Percentiles rank a stretch among this genome's conserved stretches.
These are phyloP conservation scores for Drosophila insularis DNA, from an alignment of 1,140 invertebrate species.

Conservation along the genomic window DNA sequence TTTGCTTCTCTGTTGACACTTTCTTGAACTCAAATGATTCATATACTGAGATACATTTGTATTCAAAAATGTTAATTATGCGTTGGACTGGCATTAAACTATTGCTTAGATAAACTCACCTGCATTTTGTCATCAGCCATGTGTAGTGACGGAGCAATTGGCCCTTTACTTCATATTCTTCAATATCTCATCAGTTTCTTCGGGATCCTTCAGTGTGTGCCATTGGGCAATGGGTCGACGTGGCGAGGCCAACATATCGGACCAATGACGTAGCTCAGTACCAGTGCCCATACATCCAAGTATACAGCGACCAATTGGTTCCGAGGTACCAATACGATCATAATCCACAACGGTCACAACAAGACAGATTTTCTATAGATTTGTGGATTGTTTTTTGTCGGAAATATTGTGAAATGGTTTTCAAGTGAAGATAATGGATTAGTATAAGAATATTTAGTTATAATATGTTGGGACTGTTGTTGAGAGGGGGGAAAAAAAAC, in stretches of 20 bases:
- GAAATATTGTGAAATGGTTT: constrained; percentile 50
- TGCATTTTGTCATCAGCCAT: constrained; percentile 52
- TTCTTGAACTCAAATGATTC: no score
- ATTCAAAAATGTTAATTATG: no score
- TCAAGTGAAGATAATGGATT: constrained; percentile 25
- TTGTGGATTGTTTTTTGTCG: constrained; percentile 3
- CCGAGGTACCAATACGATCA: constrained; percentile 99
- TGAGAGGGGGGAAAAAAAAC: background rate
- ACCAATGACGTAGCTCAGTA: constrained; percentile 99
- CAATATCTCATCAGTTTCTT: constrained; percentile 89
- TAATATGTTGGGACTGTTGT: background rate
- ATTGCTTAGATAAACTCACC: constrained; percentile 25
- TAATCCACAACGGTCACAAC: constrained; percentile 99
- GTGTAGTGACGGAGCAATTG: constrained; percentile 12
- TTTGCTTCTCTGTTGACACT: no score
- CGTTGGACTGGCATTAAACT: no score
- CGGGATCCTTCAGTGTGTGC: constrained; percentile 99
- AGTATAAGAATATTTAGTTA: background rate
- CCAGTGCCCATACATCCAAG: constrained; percentile 98
- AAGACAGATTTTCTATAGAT: constrained; percentile 97
- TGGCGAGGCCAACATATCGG: constrained; percentile 99
- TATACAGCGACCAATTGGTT: constrained; percentile 98
- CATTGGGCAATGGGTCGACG: constrained; percentile 99
- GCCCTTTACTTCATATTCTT: constrained; percentile 81
- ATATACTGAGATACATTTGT: no score